Evolutionary conservation across 2,888 invertebrate species (phyloP), one percentile per base, ranked within the genome.

Genomic region (Melanotus villosus): DNA sequence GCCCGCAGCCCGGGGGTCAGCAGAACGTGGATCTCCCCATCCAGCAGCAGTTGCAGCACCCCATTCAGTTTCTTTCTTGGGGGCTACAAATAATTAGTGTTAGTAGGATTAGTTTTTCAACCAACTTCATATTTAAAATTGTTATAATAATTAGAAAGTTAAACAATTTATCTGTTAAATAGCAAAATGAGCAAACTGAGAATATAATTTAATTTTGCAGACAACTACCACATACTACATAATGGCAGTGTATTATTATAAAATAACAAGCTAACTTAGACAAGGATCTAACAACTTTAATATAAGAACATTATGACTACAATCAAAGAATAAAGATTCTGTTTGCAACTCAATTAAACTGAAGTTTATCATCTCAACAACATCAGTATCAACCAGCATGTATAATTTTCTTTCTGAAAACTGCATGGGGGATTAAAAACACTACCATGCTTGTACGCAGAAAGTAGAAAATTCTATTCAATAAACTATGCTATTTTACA

Each of bases 51-150:
- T 64, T 78, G 67, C 65, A 76, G 47, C 83, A 70, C 86, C 85
- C 88, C 88, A 89, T 68, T 88, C 89, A 52, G 85, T 84, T 57
- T 87, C 86, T 80, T 87, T 87, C 76, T 87, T 86, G 2, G 84
- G 84, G 36, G 82, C 82, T 80, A 74, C 32, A 32, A 52, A 32
- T 9, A 52, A 14, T 50, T n/a, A 26, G 26, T 19, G 50, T 50
- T 52, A 32, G 52, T 52, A 32, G 14, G 1, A 32, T 52, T 52
- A 52, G 47, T 23, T 47, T 34, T 2, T 14, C 16, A 18, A 14
- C 3, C 16, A 41, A 41, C 18, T 14, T 41, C 9, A 5, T 14
- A 16, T 41, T n/a, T n/a, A n/a, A 2, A 41, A 41, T 41, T 41
- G 41, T 41, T 41, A 41, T 14, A 16, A 9, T 6, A 18, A 41